Conservation (phyloP, 2,888 invertebrate species). For the Pollenia amentaria region DNA sequence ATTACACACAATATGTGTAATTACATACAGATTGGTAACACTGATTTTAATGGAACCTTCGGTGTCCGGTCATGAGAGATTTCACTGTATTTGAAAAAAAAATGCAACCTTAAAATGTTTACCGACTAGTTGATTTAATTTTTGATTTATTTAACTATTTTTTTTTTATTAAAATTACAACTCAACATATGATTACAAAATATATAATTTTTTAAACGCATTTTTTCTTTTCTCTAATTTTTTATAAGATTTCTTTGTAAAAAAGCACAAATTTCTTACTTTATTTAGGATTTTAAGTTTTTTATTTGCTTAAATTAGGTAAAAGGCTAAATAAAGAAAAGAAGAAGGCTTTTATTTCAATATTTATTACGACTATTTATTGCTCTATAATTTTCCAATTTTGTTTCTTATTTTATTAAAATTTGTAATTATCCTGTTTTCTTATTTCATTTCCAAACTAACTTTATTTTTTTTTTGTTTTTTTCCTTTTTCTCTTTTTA, state of each 20-base stretch:
- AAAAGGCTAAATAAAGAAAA: slow-evolving; percentile 15
- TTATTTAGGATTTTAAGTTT: neutral
- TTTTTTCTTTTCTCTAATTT: slow-evolving; percentile 5
- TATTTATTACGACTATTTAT: slow-evolving; percentile 29
- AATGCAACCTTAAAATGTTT: too few species aligned
- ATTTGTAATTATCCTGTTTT: slow-evolving; percentile 50
- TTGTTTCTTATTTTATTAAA: slow-evolving; percentile 14
- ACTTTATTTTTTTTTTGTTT: slow-evolving; percentile 60
- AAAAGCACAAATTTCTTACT: slow-evolving; percentile 57
- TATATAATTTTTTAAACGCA: neutral
- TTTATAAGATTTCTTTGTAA: neutral
- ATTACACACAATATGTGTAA: too few species aligned
- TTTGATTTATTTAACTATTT: too few species aligned
- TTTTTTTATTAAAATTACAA: too few species aligned
- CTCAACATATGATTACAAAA: slow-evolving; percentile 42
- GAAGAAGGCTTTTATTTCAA: slow-evolving; percentile 20
- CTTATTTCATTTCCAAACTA: slow-evolving; percentile 63
- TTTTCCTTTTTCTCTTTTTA: slow-evolving; percentile 62
- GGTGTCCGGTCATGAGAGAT: too few species aligned
- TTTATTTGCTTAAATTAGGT: slow-evolving; percentile 29
- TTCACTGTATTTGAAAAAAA: too few species aligned
- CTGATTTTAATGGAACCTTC: too few species aligned
- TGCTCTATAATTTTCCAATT: slow-evolving; percentile 9
- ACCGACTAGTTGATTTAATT: too few species aligned
- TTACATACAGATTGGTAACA: too few species aligned